phyloP scores from a whole-genome alignment of 2,113 vertebrate genomes.

The Platanista minor region DNA sequence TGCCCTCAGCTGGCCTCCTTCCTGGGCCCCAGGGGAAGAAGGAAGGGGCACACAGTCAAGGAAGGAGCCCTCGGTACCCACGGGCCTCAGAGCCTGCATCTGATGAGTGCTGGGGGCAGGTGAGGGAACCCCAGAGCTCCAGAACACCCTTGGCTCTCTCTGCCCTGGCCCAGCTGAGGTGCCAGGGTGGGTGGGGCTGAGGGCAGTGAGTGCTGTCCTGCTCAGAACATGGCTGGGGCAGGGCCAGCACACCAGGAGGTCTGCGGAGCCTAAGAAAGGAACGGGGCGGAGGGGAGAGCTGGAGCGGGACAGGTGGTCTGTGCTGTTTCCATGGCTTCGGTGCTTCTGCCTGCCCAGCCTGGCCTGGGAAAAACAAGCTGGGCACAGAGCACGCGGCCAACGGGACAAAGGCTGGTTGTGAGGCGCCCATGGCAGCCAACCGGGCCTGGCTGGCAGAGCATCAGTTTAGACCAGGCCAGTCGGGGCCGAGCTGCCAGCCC shows the following conservation, averaged over 20 bases:
- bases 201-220: neutral
- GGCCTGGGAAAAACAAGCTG: constrained; percentile 45
- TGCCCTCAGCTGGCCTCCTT: neutral
- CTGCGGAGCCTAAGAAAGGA: neutral
- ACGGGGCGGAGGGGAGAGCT: neutral
- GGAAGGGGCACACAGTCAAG: fast-evolving
- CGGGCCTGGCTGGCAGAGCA: neutral
- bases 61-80: neutral
- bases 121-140: neutral
- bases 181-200: fast-evolving
- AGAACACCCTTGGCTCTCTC: neutral
- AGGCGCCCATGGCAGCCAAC: neutral
- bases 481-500: neutral
- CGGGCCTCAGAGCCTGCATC: neutral
- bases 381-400: neutral
- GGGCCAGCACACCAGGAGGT: constrained; percentile 26
- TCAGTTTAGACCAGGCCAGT: neutral
- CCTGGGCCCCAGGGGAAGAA: neutral
- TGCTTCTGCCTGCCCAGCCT: neutral
- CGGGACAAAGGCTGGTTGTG: constrained; percentile 42
- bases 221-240: neutral
- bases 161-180: neutral
- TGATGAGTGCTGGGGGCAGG: neutral
- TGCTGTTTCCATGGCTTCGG: constrained; percentile 12
- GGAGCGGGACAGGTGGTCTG: constrained; percentile 40